A percentile compares a stretch with the other conserved stretches of the same genome.
phyloP scores from a whole-genome alignment of 2,888 invertebrate species.

The Ennomos erosarius region DNA sequence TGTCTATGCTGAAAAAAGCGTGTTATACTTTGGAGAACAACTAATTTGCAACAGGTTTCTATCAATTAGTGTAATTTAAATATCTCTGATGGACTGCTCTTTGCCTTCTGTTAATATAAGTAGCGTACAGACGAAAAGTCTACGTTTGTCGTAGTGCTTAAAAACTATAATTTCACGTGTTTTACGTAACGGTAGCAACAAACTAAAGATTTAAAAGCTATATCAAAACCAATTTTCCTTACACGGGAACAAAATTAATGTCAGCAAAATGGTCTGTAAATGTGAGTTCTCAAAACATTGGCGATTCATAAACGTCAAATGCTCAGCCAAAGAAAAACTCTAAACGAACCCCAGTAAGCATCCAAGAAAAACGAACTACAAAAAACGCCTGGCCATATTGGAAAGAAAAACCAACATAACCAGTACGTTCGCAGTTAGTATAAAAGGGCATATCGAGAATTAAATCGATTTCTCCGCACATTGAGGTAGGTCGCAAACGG shows the following conservation, averaged over 20 bases:
- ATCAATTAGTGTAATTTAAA: background rate
- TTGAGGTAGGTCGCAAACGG: constrained; percentile 29
- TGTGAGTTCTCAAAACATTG: background rate
- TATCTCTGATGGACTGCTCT: too few relatives aligned
- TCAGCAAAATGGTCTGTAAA: background rate
- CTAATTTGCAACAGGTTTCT: too few relatives aligned
- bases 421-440: background rate
- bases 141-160: too few relatives aligned
- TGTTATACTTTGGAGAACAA: too few relatives aligned
- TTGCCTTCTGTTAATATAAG: too few relatives aligned
- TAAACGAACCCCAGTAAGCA: background rate
- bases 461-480: constrained; percentile 23
- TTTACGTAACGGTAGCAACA: background rate
- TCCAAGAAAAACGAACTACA: background rate
- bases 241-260: background rate
- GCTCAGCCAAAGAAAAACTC: too few relatives aligned
- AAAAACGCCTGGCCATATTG: background rate
- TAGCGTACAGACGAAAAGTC: too few relatives aligned
- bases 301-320: background rate
- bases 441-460: constrained; percentile 2
- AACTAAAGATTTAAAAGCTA: constrained; percentile 17
- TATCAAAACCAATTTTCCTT: constrained; percentile 9
- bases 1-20: too few relatives aligned
- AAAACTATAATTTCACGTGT: background rate
- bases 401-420: constrained; percentile 1